Percentiles rank a stretch among this genome's conserved stretches.
These are phyloP conservation scores for Hyperoplus lanceolatus DNA, from an alignment of 2,797 vertebrate genomes.

Conservation along the genomic window DNA sequence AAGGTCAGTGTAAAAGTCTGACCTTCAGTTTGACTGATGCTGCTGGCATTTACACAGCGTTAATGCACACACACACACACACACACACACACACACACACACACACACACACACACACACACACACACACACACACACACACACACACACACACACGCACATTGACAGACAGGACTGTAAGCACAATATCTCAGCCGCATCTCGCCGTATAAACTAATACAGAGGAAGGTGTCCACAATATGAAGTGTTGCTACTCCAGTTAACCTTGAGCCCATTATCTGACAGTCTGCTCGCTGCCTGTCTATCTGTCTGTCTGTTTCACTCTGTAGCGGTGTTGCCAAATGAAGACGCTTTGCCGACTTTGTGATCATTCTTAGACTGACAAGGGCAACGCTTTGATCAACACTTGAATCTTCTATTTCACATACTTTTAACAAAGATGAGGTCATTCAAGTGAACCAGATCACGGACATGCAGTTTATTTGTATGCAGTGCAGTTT, in stretches of 20 bases:
- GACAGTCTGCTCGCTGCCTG: slow-evolving; percentile 13
- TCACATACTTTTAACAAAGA: not conserved
- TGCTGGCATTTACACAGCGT: slow-evolving; percentile 64
- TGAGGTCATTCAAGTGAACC: not conserved
- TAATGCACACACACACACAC: slow-evolving; percentile 19
- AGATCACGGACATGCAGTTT: too few relatives aligned
- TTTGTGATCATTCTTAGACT: not conserved
- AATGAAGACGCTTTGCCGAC: not conserved
- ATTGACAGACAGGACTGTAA: slow-evolving; percentile 25
- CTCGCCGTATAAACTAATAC: slow-evolving; percentile 28
- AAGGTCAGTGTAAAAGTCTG: slow-evolving; percentile 65
- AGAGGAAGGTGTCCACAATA: slow-evolving; percentile 28
- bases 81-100: slow-evolving; percentile 7
- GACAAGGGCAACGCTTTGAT: not conserved
- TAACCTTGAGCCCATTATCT: slow-evolving; percentile 38
- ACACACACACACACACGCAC: slow-evolving; percentile 7
- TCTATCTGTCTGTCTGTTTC: not conserved
- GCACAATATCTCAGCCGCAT: slow-evolving; percentile 39
- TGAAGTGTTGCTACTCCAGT: slow-evolving; percentile 39
- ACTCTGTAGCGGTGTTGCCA: slow-evolving; percentile 2
- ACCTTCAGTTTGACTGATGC: slow-evolving; percentile 70
- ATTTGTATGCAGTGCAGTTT: too few relatives aligned
- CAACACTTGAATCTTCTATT: not conserved
- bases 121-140: slow-evolving; percentile 9
- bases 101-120: not conserved